phyloP scores from a whole-genome alignment of 2,888 invertebrate species.

The Lumbricus terrestris region DNA sequence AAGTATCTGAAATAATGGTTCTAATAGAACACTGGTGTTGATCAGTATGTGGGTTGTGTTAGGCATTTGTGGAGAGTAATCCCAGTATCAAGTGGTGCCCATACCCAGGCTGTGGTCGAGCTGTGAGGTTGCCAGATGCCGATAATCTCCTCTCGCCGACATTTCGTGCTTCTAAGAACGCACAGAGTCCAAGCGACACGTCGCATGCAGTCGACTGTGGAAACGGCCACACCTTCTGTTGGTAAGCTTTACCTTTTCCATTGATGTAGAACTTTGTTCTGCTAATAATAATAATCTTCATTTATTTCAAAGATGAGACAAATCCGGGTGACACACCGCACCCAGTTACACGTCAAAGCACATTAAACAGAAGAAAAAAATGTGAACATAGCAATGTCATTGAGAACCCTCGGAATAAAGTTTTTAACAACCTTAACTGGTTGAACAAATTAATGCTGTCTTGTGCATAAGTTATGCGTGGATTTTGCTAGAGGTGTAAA shows the following conservation, averaged over 20 bases:
- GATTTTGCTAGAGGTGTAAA: too few relatives aligned
- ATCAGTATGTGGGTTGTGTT: background rate
- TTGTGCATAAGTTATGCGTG: too few relatives aligned
- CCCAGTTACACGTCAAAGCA: too few relatives aligned
- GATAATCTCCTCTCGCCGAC: conserved; percentile 41
- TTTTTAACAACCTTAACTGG: too few relatives aligned
- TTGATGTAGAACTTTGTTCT: background rate
- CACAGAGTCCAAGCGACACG: conserved; percentile 43
- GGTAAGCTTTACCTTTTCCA: conserved; percentile 60
- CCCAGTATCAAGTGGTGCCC: conserved; percentile 73
- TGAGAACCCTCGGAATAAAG: too few relatives aligned
- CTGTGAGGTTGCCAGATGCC: conserved; percentile 67
- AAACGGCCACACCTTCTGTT: conserved; percentile 72
- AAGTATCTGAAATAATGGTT: background rate
- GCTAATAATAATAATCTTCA: too few relatives aligned
- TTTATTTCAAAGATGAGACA: too few relatives aligned
- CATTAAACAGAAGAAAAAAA: too few relatives aligned
- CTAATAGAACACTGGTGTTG: background rate
- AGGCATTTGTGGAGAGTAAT: conserved; percentile 73
- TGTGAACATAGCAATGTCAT: too few relatives aligned
- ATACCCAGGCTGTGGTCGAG: conserved; percentile 69
- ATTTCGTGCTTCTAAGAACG: conserved; percentile 28
- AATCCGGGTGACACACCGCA: too few relatives aligned
- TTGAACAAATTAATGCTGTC: too few relatives aligned
- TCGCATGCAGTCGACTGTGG: conserved; percentile 70